A percentile compares a stretch with the other conserved stretches of the same genome.
Conservation (phyloP, 2,888 invertebrate species). For the Callosobruchus maculatus region DNA sequence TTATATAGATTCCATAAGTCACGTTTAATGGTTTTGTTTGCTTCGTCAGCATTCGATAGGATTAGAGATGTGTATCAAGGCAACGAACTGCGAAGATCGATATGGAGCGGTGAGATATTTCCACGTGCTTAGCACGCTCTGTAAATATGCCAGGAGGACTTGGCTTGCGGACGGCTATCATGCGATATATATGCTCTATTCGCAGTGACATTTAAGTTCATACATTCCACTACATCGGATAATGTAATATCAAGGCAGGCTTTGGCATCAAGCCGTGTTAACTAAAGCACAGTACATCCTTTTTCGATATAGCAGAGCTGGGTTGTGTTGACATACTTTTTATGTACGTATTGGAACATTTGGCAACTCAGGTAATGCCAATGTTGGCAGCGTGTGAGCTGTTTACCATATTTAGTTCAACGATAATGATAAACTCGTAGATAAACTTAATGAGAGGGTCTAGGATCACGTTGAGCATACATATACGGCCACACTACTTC, state of each 20-base stretch:
- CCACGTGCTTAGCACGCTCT: neutral
- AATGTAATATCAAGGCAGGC: neutral
- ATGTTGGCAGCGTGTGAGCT: too few species aligned
- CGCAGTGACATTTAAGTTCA: neutral
- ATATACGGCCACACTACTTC: too few species aligned
- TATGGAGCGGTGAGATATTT: neutral
- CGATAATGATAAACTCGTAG: too few species aligned
- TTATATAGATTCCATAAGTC: neutral
- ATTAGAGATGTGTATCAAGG: neutral
- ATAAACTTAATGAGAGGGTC: too few species aligned
- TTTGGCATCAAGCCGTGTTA: neutral
- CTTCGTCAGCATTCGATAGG: neutral
- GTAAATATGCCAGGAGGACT: neutral
- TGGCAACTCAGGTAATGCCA: too few species aligned
- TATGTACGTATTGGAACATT: too few species aligned
- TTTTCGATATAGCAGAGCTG: neutral
- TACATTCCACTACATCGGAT: neutral
- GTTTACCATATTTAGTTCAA: too few species aligned
- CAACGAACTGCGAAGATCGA: neutral
- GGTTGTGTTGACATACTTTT: too few species aligned
- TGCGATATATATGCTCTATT: neutral
- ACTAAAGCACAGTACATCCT: neutral
- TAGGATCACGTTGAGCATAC: too few species aligned
- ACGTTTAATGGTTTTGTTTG: neutral
- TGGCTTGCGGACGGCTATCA: neutral